Evolutionary conservation across 2,888 invertebrate genomes (phyloP), one percentile per base, ranked within the genome.

Genomic region (Lottia gigantea): DNA sequence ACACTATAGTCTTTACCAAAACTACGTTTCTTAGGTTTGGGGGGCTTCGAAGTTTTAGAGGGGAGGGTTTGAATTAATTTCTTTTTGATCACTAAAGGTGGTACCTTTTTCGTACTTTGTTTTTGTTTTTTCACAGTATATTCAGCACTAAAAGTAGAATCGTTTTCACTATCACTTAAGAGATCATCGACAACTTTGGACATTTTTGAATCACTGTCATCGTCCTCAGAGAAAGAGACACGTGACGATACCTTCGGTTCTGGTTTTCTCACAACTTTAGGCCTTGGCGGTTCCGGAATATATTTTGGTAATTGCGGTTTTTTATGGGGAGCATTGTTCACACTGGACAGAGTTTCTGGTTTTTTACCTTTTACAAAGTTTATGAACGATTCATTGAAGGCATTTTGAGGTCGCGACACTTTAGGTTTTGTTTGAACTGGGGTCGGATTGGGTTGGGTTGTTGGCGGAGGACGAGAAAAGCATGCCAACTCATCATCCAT

Each of bases 281-380:
- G 82, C 31, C 83, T 72, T 14, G 76, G 79, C 2, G 85, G 83
- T 68, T 86, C 85, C 6, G 86, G 87, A 64, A 85, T 82, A 75
- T 87, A 86, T 70, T 87, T 87, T 64, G 87, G 86, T 73, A 86
- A 72, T 75, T 81, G 80, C 46, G 87, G 86, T 74, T 82, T 83
- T 40, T 78, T 77, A 64, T 78, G 80, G 55, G 82, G 79, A 72
- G 83, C 79, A 72, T 80, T 82, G 71, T 84, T 85, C 55, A 86
- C 83, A 72, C 85, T 85, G 7, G 85, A 85, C 64, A 87, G 74
- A 8, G 87, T 87, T 74, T 87, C 87, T 49, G 82, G 83, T 68
- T 86, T 86, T 68, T 86, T 83, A 16, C 87, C 87, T 76, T 85
- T 83, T 40, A 87, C 71, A 73, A 86, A 87, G 73, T 80, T 85